Conservation (phyloP, 2,797 vertebrate genomes). For the Brachymystax lenok region DNA sequence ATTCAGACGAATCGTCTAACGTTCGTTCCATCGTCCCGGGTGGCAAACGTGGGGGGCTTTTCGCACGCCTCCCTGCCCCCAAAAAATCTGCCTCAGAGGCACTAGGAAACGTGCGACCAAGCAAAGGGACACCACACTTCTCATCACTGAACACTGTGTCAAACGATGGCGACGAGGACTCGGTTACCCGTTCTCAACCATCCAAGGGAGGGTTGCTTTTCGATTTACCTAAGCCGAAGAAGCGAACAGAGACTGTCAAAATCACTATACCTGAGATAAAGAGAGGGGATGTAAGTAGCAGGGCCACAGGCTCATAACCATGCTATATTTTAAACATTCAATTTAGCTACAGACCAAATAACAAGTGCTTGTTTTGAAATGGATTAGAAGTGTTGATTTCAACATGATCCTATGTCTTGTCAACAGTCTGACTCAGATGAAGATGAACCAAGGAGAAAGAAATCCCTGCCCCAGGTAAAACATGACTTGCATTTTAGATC, state of each 20-base stretch:
- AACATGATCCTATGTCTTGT: constrained; percentile 21
- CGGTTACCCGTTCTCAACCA: constrained; percentile 29
- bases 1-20: constrained; percentile 75
- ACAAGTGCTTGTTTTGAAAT: not conserved
- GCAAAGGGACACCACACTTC: constrained; percentile 28
- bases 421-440: constrained; percentile 94
- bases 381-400: not conserved
- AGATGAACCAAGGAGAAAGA: constrained; percentile 89
- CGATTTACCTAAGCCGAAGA: constrained; percentile 84
- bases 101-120: constrained; percentile 30
- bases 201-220: constrained; percentile 54
- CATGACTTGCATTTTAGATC: not conserved
- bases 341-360: not conserved
- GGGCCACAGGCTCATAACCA: not conserved
- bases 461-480: constrained; percentile 79
- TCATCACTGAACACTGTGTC: constrained; percentile 36
- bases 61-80: constrained; percentile 80
- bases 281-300: constrained; percentile 83
- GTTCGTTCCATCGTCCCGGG: constrained; percentile 48
- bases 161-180: constrained; percentile 39
- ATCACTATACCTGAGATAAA: constrained; percentile 85
- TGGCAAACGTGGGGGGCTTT: constrained; percentile 70
- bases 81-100: constrained; percentile 52
- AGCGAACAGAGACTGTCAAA: constrained; percentile 88
- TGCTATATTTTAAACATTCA: not conserved